Percentiles rank a stretch among this genome's conserved stretches.
Evolutionary conservation across 2,113 vertebrate genomes (phyloP).

Genomic region (Plectropomus leopardus): DNA sequence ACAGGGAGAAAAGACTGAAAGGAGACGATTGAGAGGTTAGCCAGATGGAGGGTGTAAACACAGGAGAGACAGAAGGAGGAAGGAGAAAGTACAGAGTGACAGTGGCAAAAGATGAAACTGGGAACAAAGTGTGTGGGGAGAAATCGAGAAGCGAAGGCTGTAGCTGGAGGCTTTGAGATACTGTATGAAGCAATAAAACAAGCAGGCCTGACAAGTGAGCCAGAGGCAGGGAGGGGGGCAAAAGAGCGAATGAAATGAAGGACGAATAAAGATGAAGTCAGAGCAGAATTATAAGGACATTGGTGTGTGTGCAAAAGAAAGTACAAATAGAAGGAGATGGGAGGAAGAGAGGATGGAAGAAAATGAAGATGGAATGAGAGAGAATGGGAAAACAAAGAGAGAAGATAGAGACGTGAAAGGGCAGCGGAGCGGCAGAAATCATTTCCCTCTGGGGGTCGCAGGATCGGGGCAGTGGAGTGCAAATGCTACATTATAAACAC

Average conservation of each 20-base stretch:
- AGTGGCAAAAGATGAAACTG: constrained; percentile 51
- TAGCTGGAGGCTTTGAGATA: constrained; percentile 57
- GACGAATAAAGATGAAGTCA: constrained; percentile 36
- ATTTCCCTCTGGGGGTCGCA: constrained; percentile 69
- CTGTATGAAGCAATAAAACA: constrained; percentile 63
- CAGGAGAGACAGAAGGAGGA: constrained; percentile 16
- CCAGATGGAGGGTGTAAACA: constrained; percentile 74
- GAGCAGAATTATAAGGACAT: constrained; percentile 19
- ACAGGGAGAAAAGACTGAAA: constrained; percentile 52
- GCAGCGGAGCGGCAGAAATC: constrained; percentile 69
- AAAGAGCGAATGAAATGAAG: constrained; percentile 37
- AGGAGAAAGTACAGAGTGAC: constrained; percentile 7
- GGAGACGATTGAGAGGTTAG: constrained; percentile 61
- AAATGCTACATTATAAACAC: constrained; percentile 75
- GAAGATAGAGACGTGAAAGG: constrained; percentile 62
- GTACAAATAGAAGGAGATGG: constrained; percentile 6
- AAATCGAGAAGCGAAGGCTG: constrained; percentile 7
- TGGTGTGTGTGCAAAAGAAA: constrained; percentile 8
- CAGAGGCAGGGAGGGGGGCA: constrained; percentile 23
- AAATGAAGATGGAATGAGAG: constrained; percentile 26
- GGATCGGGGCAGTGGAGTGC: constrained; percentile 70
- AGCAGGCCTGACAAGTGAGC: constrained; percentile 49
- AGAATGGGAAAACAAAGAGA: constrained; percentile 33
- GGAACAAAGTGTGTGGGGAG: constrained; percentile 30
- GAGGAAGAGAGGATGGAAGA: constrained; percentile 1